These are phyloP conservation scores for Microplitis manilae DNA, from an alignment of 2,888 invertebrate species.

Conservation along the genomic window DNA sequence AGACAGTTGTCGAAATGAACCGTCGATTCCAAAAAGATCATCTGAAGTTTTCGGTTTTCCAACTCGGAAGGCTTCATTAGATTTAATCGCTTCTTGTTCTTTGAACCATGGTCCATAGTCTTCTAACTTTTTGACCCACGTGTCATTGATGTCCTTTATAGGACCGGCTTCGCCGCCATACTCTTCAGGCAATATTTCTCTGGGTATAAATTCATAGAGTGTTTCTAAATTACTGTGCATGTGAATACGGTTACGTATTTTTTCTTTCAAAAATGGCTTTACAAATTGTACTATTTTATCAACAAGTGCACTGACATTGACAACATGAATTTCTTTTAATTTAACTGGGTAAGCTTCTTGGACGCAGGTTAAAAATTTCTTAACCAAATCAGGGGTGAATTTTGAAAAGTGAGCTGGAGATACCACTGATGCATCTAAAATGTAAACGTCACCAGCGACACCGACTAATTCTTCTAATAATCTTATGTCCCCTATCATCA, in stretches of 20 bases:
- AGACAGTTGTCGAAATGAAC: conserved; percentile 87
- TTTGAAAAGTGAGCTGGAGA: conserved; percentile 87
- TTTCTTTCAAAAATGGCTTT: conserved; percentile 89
- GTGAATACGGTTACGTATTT: conserved; percentile 86
- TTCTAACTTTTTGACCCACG: conserved; percentile 85
- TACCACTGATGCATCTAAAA: conserved; percentile 85
- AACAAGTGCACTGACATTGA: conserved; percentile 87
- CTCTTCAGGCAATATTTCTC: conserved; percentile 85
- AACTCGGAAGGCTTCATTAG: conserved; percentile 85
- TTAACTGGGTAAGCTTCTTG: conserved; percentile 92
- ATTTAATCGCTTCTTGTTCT: conserved; percentile 83
- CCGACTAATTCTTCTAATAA: conserved; percentile 84
- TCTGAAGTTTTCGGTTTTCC: conserved; percentile 90
- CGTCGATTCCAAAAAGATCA: conserved; percentile 91
- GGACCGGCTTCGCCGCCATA: conserved; percentile 87
- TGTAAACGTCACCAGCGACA: conserved; percentile 88
- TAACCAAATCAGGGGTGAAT: conserved; percentile 85
- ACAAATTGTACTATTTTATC: conserved; percentile 90
- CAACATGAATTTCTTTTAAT: conserved; percentile 88
- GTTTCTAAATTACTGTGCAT: conserved; percentile 84
- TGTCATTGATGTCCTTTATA: conserved; percentile 80
- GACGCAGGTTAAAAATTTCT: conserved; percentile 89
- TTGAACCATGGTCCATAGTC: conserved; percentile 87
- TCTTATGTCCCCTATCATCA: conserved; percentile 89
- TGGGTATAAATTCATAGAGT: conserved; percentile 84